Evolutionary conservation across 2,113 vertebrate genomes (phyloP).

Genomic region (Elanus axillaris): DNA sequence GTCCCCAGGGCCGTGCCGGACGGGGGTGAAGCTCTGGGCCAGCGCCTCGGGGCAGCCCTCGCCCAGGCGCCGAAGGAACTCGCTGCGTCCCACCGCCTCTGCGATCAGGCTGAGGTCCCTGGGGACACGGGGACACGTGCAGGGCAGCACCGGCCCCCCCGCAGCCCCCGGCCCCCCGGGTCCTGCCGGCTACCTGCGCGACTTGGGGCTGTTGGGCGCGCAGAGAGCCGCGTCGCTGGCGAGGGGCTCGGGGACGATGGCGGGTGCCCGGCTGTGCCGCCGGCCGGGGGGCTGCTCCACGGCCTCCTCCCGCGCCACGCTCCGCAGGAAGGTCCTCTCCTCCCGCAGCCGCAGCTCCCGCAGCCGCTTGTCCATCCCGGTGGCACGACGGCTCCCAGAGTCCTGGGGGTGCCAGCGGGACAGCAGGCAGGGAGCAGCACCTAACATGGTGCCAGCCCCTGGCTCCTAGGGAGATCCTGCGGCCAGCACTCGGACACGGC

Average conservation of each 20-base stretch:
- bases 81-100: constrained; percentile 73
- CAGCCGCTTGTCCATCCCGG: background rate
- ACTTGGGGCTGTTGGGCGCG: constrained; percentile 58
- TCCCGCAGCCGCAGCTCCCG: background rate
- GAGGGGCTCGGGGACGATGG: constrained; percentile 74
- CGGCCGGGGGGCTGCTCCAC: background rate
- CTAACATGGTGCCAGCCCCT: too few species aligned
- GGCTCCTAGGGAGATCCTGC: too few species aligned
- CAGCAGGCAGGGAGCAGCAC: too few species aligned
- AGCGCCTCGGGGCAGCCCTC: constrained; percentile 77
- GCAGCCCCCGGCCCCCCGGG: accelerated
- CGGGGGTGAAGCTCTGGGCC: constrained; percentile 67
- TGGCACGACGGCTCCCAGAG: too few species aligned
- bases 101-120: constrained; percentile 75
- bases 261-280: constrained; percentile 64
- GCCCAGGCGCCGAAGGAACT: constrained; percentile 79
- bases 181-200: constrained; percentile 43
- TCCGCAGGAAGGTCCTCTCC: background rate
- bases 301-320: background rate
- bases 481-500: too few species aligned
- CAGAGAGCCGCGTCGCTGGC: constrained; percentile 55
- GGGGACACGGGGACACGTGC: background rate
- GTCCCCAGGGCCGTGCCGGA: constrained; percentile 35
- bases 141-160: background rate
- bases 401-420: too few species aligned